phyloP scores from a whole-genome alignment of 2,113 vertebrate species.

The Hemicordylus capensis region DNA sequence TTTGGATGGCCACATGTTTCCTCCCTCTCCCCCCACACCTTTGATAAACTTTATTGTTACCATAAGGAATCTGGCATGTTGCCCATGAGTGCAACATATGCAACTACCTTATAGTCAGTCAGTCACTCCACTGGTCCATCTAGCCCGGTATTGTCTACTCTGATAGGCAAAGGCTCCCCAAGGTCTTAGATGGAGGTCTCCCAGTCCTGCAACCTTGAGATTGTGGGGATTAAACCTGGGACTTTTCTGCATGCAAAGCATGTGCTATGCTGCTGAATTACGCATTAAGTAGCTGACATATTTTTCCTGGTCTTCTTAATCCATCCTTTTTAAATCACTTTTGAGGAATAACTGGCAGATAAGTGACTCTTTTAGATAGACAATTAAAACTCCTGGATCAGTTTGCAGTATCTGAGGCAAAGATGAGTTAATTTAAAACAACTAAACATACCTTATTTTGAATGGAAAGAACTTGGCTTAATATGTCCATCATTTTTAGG shows the following conservation, averaged over 20 bases:
- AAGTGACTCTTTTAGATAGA: not conserved
- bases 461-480: not conserved
- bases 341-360: not conserved
- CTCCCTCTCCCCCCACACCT: no score
- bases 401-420: not conserved
- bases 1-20: no score
- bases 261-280: not conserved
- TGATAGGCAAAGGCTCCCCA: not conserved
- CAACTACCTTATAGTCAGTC: no score
- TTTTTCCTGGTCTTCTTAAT: not conserved
- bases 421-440: not conserved
- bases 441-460: not conserved
- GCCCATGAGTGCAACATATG: no score
- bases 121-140: no score
- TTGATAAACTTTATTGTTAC: no score
- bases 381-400: constrained; percentile 7
- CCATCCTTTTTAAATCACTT: not conserved
- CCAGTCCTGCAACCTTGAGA: not conserved
- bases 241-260: not conserved
- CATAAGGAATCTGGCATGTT: no score
- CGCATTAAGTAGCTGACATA: not conserved
- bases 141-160: not conserved
- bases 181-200: not conserved
- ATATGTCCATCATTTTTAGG: constrained; percentile 25
- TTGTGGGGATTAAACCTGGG: not conserved